phyloP scores from a whole-genome alignment of 1,140 invertebrate species.

The Drosophila rufa region DNA sequence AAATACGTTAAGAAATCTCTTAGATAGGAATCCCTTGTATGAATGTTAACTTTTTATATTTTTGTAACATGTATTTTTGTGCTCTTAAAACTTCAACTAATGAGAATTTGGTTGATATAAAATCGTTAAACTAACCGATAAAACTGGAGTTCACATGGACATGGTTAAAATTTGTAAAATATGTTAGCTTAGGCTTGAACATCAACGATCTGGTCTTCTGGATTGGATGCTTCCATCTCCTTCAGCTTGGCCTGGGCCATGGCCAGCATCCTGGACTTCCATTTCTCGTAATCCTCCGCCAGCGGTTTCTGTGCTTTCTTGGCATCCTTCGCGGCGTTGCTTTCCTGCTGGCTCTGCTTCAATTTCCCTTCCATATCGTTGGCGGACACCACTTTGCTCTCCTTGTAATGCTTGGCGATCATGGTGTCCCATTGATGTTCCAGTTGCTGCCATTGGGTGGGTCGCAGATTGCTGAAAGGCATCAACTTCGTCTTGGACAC shows the following conservation, averaged over 20 bases:
- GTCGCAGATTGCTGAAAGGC: slow-evolving; percentile 83
- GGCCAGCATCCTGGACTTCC: slow-evolving; percentile 74
- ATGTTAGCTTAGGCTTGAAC: background rate
- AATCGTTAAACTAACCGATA: background rate
- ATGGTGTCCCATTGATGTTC: slow-evolving; percentile 83
- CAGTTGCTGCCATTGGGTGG: slow-evolving; percentile 84
- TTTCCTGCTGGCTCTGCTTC: slow-evolving; percentile 39
- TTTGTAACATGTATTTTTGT: background rate
- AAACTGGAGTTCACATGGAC: slow-evolving; percentile 24
- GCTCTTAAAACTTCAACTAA: slow-evolving; percentile 18
- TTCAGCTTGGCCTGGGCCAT: slow-evolving; percentile 61
- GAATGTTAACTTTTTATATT: background rate
- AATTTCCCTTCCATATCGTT: slow-evolving; percentile 49
- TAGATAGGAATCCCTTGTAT: background rate
- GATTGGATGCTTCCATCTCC: slow-evolving; percentile 16
- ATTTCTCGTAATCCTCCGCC: slow-evolving; percentile 76
- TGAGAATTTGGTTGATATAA: slow-evolving; percentile 15
- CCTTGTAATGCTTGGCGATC: slow-evolving; percentile 70
- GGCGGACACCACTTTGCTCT: slow-evolving; percentile 8
- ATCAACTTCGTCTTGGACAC: slow-evolving; percentile 80
- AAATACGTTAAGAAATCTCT: background rate
- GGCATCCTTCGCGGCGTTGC: background rate
- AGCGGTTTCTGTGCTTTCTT: slow-evolving; percentile 38
- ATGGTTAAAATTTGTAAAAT: background rate
- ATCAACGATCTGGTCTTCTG: background rate